phyloP scores from a whole-genome alignment of 2,113 vertebrate species.

The Arizona elegans region DNA sequence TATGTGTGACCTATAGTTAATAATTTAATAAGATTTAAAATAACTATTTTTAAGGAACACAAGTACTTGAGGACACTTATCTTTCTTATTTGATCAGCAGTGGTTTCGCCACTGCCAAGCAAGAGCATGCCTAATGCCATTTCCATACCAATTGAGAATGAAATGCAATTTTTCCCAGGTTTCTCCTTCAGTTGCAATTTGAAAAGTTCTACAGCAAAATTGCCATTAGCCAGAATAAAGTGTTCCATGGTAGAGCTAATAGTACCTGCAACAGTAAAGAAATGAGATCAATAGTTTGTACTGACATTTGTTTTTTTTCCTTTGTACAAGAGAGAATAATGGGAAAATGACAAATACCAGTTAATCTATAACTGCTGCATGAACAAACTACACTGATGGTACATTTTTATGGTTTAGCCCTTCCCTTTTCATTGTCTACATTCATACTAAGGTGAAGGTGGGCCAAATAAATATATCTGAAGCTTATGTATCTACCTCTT shows the following conservation, averaged over 20 bases:
- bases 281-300: no score
- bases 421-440: no score
- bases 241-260: conserved; percentile 60
- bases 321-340: no score
- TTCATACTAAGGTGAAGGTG: no score
- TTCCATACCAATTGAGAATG: conserved; percentile 65
- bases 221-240: conserved; percentile 51
- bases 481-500: no score
- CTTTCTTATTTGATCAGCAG: conserved; percentile 64
- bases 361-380: no score
- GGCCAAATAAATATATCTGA: no score
- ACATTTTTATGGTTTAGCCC: no score
- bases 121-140: conserved; percentile 62
- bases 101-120: conserved; percentile 63
- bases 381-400: no score
- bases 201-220: conserved; percentile 67
- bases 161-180: conserved; percentile 60
- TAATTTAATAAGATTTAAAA: background rate
- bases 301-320: no score
- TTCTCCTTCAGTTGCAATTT: background rate
- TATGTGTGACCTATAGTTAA: background rate
- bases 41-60: background rate
- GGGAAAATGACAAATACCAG: no score
- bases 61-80: conserved; percentile 34
- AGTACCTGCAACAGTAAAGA: conserved; percentile 48